phyloP scores from a whole-genome alignment of 2,888 invertebrate genomes.

The Psylliodes chrysocephalus region DNA sequence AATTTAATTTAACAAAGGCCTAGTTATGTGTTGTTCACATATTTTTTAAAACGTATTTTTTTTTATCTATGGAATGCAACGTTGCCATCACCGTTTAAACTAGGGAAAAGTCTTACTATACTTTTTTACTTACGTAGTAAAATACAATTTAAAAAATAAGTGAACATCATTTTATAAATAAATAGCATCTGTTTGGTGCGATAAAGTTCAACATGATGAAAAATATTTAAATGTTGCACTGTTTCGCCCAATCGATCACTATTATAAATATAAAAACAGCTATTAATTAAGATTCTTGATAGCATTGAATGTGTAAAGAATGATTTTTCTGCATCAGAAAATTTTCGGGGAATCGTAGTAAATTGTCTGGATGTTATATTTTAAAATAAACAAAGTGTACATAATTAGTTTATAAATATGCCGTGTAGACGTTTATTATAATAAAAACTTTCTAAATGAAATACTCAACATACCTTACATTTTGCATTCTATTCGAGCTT shows the following conservation, averaged over 20 bases:
- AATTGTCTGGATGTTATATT: constrained; percentile 22
- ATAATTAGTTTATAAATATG: constrained; percentile 27
- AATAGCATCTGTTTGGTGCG: too few species aligned
- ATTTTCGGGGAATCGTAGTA: constrained; percentile 14
- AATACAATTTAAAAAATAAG: not conserved
- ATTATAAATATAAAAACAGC: not conserved
- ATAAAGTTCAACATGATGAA: not conserved
- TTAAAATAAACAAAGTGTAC: constrained; percentile 18
- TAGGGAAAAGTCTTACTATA: too few species aligned
- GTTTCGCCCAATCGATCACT: not conserved
- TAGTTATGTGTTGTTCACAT: not conserved
- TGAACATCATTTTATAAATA: too few species aligned
- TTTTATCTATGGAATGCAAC: too few species aligned
- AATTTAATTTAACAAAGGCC: not conserved
- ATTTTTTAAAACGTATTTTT: too few species aligned
- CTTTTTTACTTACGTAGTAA: not conserved
- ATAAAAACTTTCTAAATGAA: constrained; percentile 12
- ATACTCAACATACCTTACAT: constrained; percentile 15
- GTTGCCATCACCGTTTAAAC: too few species aligned
- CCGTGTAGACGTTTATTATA: too few species aligned
- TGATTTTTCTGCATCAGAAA: constrained; percentile 48
- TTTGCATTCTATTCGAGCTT: not conserved
- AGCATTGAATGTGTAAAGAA: constrained; percentile 7
- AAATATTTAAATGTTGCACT: not conserved
- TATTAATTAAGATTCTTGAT: constrained; percentile 19